Conservation (phyloP, 1,140 invertebrate species). For the Chlorops oryzae region DNA sequence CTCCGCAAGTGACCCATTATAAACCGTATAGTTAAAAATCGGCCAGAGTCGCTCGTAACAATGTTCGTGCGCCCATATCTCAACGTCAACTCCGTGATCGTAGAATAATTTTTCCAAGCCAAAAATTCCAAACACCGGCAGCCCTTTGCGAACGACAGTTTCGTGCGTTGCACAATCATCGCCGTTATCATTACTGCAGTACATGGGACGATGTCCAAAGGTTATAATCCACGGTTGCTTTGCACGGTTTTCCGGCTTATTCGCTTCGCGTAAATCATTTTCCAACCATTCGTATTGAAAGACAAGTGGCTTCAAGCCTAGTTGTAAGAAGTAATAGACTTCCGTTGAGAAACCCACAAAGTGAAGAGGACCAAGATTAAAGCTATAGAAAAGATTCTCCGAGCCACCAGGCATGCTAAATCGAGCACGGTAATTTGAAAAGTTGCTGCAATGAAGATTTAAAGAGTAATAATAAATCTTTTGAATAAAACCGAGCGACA, state of each 20-base stretch:
- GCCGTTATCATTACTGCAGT: slow-evolving; percentile 81
- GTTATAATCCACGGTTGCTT: slow-evolving; percentile 86
- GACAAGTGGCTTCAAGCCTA: slow-evolving; percentile 74
- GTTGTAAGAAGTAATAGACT: slow-evolving; percentile 87
- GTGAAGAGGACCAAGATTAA: slow-evolving; percentile 86
- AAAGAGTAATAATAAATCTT: slow-evolving; percentile 8
- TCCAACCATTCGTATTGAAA: slow-evolving; percentile 88
- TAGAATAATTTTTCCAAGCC: slow-evolving; percentile 81
- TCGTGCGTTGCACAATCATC: slow-evolving; percentile 82
- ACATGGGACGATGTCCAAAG: slow-evolving; percentile 94
- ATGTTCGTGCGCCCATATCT: slow-evolving; percentile 96
- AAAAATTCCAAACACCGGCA: slow-evolving; percentile 64
- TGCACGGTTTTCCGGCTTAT: slow-evolving; percentile 57
- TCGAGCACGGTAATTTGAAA: slow-evolving; percentile 75
- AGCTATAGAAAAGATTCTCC: slow-evolving; percentile 81
- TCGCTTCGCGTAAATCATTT: slow-evolving; percentile 68
- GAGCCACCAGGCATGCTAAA: slow-evolving; percentile 81
- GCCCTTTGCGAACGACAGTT: slow-evolving; percentile 65
- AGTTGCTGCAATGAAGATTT: slow-evolving; percentile 65
- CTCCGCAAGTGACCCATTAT: slow-evolving; percentile 68
- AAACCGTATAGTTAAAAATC: slow-evolving; percentile 78
- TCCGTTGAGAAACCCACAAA: slow-evolving; percentile 90
- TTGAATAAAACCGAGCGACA: neutral
- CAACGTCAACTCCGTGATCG: slow-evolving; percentile 84
- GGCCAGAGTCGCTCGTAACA: slow-evolving; percentile 92